Evolutionary conservation across 2,113 vertebrate genomes (phyloP).

Genomic region (Mesembrinibis cayennensis): DNA sequence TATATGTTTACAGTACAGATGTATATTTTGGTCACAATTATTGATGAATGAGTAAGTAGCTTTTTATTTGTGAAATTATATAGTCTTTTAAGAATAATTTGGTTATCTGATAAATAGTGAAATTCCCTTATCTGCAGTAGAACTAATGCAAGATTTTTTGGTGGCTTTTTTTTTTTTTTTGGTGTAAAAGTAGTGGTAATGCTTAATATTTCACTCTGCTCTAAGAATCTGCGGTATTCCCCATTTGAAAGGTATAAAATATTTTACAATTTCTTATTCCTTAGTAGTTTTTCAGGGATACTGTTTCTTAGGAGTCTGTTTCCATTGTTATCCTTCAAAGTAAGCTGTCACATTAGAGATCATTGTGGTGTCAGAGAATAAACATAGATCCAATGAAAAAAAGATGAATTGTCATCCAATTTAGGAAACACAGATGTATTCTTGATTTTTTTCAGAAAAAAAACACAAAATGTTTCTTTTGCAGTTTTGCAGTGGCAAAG

Average conservation of each 20-base stretch:
- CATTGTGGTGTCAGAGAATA: neutral
- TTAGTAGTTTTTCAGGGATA: neutral
- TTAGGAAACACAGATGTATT: neutral
- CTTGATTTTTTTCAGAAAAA: neutral
- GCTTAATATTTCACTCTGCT: neutral
- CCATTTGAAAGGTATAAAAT: neutral
- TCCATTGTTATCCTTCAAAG: neutral
- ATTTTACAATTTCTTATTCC: neutral
- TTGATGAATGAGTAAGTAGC: neutral
- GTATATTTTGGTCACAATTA: neutral
- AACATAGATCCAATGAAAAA: neutral
- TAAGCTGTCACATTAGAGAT: neutral
- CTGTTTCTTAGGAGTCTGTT: neutral
- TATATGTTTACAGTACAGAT: neutral
- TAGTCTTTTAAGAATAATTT: neutral
- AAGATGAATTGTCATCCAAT: neutral
- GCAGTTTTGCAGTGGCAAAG: neutral
- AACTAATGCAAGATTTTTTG: neutral
- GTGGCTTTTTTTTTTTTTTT: neutral
- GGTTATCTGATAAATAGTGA: neutral
- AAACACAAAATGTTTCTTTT: neutral
- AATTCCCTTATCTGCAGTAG: neutral
- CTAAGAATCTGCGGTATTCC: neutral
- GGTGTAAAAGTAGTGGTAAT: neutral
- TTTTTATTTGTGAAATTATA: neutral